phyloP scores from a whole-genome alignment of 64 coral and sea anemone genomes.

The Astreopora myriophthalma region DNA sequence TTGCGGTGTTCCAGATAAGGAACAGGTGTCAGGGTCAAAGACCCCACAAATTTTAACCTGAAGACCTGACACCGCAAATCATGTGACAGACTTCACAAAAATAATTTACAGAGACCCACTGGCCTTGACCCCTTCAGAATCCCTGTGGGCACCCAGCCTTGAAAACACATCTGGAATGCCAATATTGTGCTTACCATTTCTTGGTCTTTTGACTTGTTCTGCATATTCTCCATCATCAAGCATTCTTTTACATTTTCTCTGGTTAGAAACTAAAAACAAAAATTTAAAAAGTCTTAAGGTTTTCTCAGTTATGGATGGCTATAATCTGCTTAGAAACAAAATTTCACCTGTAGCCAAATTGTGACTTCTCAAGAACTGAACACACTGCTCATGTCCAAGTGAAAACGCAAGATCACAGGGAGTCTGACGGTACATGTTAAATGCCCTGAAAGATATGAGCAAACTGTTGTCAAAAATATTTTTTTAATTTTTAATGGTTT shows the following conservation, averaged over 20 bases:
- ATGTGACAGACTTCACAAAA: too few species aligned
- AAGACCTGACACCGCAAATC: too few species aligned
- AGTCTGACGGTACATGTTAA: conserved; percentile 66
- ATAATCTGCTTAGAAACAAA: neutral
- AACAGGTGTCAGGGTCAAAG: too few species aligned
- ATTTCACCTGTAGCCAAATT: conserved; percentile 43
- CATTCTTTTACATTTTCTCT: conserved; percentile 61
- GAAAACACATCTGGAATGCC: too few species aligned
- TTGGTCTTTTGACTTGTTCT: conserved; percentile 44
- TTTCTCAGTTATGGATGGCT: neutral
- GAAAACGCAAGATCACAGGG: conserved; percentile 77
- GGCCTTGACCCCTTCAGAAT: too few species aligned
- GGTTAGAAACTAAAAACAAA: conserved; percentile 38
- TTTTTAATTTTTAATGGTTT: too few species aligned
- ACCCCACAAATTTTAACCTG: too few species aligned
- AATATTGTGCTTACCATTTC: conserved; percentile 59
- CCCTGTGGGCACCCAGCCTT: too few species aligned
- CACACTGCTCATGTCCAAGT: conserved; percentile 62
- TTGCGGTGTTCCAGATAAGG: too few species aligned
- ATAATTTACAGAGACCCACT: too few species aligned
- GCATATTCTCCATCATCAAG: conserved; percentile 56
- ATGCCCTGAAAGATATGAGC: conserved; percentile 10
- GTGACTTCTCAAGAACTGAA: conserved; percentile 54
- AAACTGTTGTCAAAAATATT: neutral
- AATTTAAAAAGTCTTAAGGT: neutral